phyloP scores from a whole-genome alignment of 2,113 vertebrate species.

The Copsychus sechellarum region DNA sequence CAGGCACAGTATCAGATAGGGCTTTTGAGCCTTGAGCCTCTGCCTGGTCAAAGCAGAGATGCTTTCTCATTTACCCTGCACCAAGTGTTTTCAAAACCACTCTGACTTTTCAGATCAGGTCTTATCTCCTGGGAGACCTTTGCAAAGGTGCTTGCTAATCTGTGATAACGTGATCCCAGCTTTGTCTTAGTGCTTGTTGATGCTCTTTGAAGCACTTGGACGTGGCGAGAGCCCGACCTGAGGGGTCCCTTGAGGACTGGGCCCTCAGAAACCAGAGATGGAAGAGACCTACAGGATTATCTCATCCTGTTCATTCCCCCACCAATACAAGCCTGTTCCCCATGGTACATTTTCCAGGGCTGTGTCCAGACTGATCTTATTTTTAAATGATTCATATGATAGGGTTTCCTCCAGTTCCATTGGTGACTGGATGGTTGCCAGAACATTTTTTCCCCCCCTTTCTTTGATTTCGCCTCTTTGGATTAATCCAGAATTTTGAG shows the following conservation, averaged over 20 bases:
- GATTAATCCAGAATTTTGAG: slow-evolving; percentile 30
- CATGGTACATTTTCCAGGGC: slow-evolving; percentile 67
- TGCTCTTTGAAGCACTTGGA: neutral
- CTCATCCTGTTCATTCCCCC: slow-evolving; percentile 54
- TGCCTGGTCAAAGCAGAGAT: neutral
- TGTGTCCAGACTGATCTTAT: slow-evolving; percentile 61
- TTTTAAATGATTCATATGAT: slow-evolving; percentile 66
- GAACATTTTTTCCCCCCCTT: neutral
- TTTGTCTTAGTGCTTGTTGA: neutral
- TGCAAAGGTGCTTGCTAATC: neutral
- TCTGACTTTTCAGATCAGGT: neutral
- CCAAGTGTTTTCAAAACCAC: neutral
- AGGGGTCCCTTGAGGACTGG: slow-evolving; percentile 29
- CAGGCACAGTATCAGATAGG: neutral
- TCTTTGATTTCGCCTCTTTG: slow-evolving; percentile 35
- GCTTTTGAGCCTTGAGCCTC: neutral
- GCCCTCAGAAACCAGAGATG: slow-evolving; percentile 54
- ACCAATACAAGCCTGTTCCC: slow-evolving; percentile 62
- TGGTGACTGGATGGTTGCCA: slow-evolving; percentile 50
- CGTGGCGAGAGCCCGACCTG: neutral
- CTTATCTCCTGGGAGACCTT: neutral
- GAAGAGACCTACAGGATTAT: slow-evolving; percentile 62
- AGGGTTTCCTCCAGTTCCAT: slow-evolving; percentile 62
- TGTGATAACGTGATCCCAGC: neutral
- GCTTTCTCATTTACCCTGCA: neutral